Base-by-base conservation (phyloP, 2,888 invertebrate genomes). In the Cryptocephalus moraei region DNA sequence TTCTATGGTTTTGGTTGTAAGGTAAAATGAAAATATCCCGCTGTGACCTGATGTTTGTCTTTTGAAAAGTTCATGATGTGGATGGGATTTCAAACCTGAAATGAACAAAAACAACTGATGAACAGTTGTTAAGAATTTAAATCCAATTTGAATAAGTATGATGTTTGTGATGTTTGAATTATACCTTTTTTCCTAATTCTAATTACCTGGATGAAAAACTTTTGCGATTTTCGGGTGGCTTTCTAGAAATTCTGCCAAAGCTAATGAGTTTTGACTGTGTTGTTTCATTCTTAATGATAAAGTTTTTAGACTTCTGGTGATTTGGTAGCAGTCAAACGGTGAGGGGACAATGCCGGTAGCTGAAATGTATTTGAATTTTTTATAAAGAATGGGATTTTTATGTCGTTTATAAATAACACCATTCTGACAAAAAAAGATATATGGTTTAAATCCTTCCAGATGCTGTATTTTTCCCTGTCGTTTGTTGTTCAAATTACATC, bases 241-340 rank as follows among this genome's bases (percentile, higher is more conserved):
- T 62, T 86, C 82, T 42, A 95, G 73, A 73, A 80, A 93, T 50
- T 80, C 75, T 0, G 91, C 94, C 34, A 94, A 78, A 1, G 75
- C 73, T 46, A 88, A 61, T 0, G 84, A 82, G 52, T 84, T 91
- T 52, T 78, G 78, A 72, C 82, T 84, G 67, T 93, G 91, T 52
- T 84, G 80, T 53, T 85, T 79, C 93, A 95, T 94, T 45, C 95
- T 76, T 14, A 95, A 60, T 6, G 86, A 83, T 32, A 95, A 74
- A 0, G 94, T 95, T 71, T 93, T 94, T 49, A 95, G 71, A 61
- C 93, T 90, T 50, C 91, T 79, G 65, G 90, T 89, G 0, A 92
- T 91, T 62, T 92, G 75, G 66, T 82, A 90, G 67, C 94, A 94
- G 69, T 97, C 96, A 64, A 93, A 91, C 0, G 95, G 92, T 0